phyloP scores from a whole-genome alignment of 2,113 vertebrate species.

The Nerophis lumbriciformis region DNA sequence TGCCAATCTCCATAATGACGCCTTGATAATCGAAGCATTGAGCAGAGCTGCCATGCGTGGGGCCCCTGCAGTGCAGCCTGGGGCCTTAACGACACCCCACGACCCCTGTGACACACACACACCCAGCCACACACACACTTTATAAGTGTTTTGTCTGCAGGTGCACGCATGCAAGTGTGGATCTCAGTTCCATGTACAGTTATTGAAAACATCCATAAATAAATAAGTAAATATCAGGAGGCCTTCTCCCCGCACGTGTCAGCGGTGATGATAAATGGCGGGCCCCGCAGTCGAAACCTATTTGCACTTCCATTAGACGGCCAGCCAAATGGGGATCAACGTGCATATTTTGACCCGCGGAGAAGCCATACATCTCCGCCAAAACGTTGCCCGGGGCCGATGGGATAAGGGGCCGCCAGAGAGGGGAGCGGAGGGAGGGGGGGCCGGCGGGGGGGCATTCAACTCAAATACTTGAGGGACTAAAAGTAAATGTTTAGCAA shows the following conservation, averaged over 20 bases:
- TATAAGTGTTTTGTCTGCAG: conserved; percentile 21
- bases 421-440: conserved; percentile 29
- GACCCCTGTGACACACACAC: too few species aligned
- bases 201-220: neutral
- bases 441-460: conserved; percentile 49
- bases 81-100: too few species aligned
- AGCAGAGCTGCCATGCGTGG: conserved; percentile 39
- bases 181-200: too few species aligned
- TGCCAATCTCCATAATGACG: conserved; percentile 73
- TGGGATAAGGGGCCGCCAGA: conserved; percentile 69
- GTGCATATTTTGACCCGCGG: conserved; percentile 81
- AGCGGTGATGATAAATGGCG: conserved; percentile 79
- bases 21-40: conserved; percentile 66
- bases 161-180: conserved; percentile 5
- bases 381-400: conserved; percentile 76
- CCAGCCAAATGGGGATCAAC: conserved; percentile 84
- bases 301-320: conserved; percentile 86
- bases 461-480: conserved; percentile 74
- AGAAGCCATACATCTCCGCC: conserved; percentile 84
- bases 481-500: conserved; percentile 76
- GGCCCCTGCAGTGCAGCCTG: conserved; percentile 33
- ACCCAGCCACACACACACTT: too few species aligned
- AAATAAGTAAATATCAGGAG: neutral
- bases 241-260: conserved; percentile 55
- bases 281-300: conserved; percentile 84